Conservation (phyloP, 2,888 invertebrate genomes). For the Rhagophthalmus giganteus region DNA sequence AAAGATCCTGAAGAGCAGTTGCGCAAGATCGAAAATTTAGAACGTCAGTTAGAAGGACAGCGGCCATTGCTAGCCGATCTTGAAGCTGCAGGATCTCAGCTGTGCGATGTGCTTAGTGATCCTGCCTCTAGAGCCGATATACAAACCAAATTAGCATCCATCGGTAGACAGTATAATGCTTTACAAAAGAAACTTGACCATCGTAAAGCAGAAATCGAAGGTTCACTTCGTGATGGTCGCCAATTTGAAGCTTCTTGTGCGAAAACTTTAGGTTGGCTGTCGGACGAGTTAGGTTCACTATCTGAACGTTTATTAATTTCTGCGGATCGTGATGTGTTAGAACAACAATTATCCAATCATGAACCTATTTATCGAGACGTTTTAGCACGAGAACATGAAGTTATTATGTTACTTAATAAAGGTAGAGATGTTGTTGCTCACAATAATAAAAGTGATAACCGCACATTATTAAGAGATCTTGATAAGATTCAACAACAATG, state of each 20-base stretch:
- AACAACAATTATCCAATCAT: constrained; percentile 85
- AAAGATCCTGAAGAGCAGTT: constrained; percentile 86
- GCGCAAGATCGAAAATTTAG: constrained; percentile 83
- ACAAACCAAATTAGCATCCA: constrained; percentile 80
- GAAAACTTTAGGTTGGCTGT: constrained; percentile 87
- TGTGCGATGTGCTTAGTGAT: constrained; percentile 86
- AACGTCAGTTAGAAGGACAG: constrained; percentile 86
- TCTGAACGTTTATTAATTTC: constrained; percentile 82
- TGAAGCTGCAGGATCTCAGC: constrained; percentile 85
- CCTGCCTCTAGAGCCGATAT: constrained; percentile 90
- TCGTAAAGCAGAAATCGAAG: constrained; percentile 88
- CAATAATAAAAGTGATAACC: constrained; percentile 57
- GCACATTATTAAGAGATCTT: constrained; percentile 74
- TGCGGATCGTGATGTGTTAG: constrained; percentile 79
- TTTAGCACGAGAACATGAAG: constrained; percentile 86
- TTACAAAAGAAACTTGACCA: constrained; percentile 88
- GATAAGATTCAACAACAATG: constrained; percentile 89
- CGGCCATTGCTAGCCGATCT: constrained; percentile 85
- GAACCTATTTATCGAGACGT: constrained; percentile 89
- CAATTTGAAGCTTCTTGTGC: constrained; percentile 89
- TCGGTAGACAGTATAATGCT: constrained; percentile 86
- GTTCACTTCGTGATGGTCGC: constrained; percentile 73
- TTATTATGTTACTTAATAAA: constrained; percentile 91
- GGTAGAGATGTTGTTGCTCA: constrained; percentile 70
- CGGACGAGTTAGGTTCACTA: constrained; percentile 74